Base-by-base conservation (phyloP, 2,888 invertebrate genomes). In the Selenia dentaria region DNA sequence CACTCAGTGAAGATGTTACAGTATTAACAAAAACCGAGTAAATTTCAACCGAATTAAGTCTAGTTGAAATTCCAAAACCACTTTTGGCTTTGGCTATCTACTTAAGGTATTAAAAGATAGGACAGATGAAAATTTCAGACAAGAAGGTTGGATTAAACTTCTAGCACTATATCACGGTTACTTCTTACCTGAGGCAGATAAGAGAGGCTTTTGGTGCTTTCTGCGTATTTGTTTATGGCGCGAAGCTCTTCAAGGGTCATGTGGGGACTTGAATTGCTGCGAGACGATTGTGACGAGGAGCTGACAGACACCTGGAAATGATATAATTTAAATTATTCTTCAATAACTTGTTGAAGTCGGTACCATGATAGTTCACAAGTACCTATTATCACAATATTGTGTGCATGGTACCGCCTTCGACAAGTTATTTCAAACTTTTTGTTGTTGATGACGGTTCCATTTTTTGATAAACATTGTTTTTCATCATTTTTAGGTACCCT, bases 171-270 rank as follows among this genome's bases (percentile, higher is more conserved):
- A 8, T 22, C 22, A 6, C 2, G 8, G 6, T 8, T 22, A 8
- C 2, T 31, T 26, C 38, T 89, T 93, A 97, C 97, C 95, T 96
- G 96, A 58, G 97, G 97, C 73, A 98, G 92, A 86, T 96, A 97
- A 69, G 96, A 96, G 70, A 97, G 93, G 82, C 96, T 96, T 83
- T 96, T 96, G 50, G 97, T 97, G 84, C 96, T 97, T 89, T 97
- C 97, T 12, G 97, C 97, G 82, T 97, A 97, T 70, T 95, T 94
- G 92, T 97, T 97, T 66, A 97, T 95, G 52, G 95, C 96, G 55
- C 96, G 92, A 37, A 97, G 90, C 79, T 97, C 96, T 62, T 97
- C 96, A 69, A 96, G 86, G 8, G 96, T 96, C 83, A 93, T 93
- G 78, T 94, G 92, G 26, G 93, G 93, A 61, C 92, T 93, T 29